These are phyloP conservation scores for Frieseomelitta varia DNA, from an alignment of 1,140 invertebrate genomes.

Conservation along the genomic window DNA sequence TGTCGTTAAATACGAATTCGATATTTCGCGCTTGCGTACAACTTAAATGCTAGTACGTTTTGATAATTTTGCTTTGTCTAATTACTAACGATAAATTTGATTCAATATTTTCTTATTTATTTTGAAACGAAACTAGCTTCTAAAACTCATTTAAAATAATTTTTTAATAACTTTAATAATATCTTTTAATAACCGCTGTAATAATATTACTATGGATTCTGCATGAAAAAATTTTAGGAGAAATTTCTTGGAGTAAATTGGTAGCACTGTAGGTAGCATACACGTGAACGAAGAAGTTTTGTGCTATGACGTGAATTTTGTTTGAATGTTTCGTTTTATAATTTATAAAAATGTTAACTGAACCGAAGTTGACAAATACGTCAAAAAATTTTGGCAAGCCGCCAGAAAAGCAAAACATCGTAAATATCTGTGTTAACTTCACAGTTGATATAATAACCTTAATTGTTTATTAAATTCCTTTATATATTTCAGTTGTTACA, in stretches of 20 bases:
- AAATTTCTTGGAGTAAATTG: neutral
- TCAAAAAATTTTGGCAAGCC: conserved; percentile 81
- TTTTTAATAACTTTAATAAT: no score
- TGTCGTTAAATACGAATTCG: no score
- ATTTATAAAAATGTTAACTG: conserved; percentile 67
- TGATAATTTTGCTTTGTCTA: no score
- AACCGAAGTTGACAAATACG: conserved; percentile 82
- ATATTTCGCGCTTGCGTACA: no score
- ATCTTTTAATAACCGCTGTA: neutral
- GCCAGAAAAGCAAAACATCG: conserved; percentile 80
- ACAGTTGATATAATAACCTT: conserved; percentile 50
- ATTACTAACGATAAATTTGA: no score
- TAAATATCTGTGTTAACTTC: conserved; percentile 69
- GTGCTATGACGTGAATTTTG: neutral
- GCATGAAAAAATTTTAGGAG: neutral
- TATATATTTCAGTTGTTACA: conserved; percentile 85
- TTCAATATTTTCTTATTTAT: no score
- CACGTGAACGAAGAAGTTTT: neutral
- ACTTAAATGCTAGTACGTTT: no score
- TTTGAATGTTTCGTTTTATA: neutral
- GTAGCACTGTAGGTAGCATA: no score
- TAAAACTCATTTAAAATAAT: conserved; percentile 20
- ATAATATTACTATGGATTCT: neutral
- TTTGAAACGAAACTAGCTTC: no score
- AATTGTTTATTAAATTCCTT: conserved; percentile 12